phyloP scores from a whole-genome alignment of 2,113 vertebrate genomes.

The Varanus komodoensis region DNA sequence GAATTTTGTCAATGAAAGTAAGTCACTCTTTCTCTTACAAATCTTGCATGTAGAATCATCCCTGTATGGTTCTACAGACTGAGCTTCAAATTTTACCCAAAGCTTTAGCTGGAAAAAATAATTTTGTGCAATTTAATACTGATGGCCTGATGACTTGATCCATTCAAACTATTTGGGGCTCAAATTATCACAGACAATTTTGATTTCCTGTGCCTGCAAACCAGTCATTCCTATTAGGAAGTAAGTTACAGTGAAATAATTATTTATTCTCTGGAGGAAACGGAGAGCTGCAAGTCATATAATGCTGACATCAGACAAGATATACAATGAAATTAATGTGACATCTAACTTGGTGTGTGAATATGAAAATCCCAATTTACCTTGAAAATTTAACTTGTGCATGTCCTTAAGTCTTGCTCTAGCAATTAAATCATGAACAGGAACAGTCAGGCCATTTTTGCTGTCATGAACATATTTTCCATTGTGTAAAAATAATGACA shows the following conservation, averaged over 20 bases:
- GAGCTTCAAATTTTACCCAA: too few species aligned
- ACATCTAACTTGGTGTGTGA: background rate
- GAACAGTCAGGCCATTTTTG: constrained; percentile 7
- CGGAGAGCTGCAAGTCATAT: background rate
- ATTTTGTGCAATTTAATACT: background rate
- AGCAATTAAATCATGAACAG: background rate
- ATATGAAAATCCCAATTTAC: constrained; percentile 1
- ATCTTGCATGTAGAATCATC: too few species aligned
- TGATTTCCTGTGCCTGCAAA: constrained; percentile 9
- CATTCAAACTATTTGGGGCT: constrained; percentile 14
- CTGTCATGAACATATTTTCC: constrained; percentile 11
- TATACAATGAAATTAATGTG: background rate
- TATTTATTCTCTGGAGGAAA: background rate
- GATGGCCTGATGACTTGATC: background rate
- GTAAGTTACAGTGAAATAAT: background rate
- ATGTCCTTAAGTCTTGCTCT: constrained; percentile 2
- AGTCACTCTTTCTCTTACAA: too few species aligned
- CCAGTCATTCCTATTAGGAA: background rate
- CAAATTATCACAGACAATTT: background rate
- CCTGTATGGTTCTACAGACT: too few species aligned
- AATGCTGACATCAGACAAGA: background rate
- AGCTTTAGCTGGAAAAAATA: background rate
- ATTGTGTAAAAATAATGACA: background rate
- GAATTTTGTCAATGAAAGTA: too few species aligned
- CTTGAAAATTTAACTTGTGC: background rate